Base-by-base conservation (phyloP, 2,113 vertebrate species). In the Fulmarus glacialis region DNA sequence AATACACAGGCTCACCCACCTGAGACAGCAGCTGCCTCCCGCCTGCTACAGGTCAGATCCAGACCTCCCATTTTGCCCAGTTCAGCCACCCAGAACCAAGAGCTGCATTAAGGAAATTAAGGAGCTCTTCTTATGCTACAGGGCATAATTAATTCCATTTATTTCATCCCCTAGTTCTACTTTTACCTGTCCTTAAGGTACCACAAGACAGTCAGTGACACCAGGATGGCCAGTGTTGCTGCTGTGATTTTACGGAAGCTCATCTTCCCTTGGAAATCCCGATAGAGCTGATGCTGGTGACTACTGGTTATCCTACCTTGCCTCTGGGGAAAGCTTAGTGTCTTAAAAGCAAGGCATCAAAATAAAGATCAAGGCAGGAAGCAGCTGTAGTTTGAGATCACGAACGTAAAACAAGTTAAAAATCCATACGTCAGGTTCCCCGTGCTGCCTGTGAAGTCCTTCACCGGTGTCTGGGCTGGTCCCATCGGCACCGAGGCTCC, bases 201-300 rank as follows among this genome's bases (percentile, higher is more conserved):
- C 20, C 19, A 3, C 5, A 40, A 26, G 20, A 21, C n/a, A 56
- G 20, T 7, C 42, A 47, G 26, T 2, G 38, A 48, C 27, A 43
- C 22, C 34, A 7, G 38, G 8, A 36, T 7, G 43, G 24, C 42
- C 52, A 38, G 42, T 5, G 42, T 48, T 32, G 16, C 42, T 72
- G 24, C 6, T 4, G 24, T 7, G 9, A 36, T 36, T 24, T 79
- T 38, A 45, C 17, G 15, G 47, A 5, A 16, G 60, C 29, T 40
- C 14, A 3, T 17, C 27, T 12, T 68, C 63, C 62, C 73, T n/a
- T 15, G 43, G 42, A 36, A 66, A 58, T 8, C 26, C 42, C 30
- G 11, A 11, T 1, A 11, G n/a, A 42, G 24, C 40, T 4, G 42
- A 48, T 1, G 4, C 2, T n/a, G 1, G 36, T 17, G 59, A 38